These are phyloP conservation scores for Pristionchus mayeri DNA, from an alignment of 2,888 invertebrate species.

Conservation along the genomic window DNA sequence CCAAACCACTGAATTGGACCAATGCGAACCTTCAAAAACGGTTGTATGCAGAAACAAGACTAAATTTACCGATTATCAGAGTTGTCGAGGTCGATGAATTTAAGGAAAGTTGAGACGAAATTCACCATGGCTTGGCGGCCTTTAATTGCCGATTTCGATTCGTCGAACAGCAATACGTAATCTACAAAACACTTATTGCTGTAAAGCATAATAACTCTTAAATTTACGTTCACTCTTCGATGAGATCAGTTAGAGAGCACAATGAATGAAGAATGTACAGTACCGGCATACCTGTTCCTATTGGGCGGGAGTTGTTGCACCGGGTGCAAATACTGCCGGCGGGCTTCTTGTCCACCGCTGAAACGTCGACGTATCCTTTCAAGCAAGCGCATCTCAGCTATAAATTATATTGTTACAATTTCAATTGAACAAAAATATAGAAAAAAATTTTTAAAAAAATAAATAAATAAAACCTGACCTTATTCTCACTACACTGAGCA, in stretches of 20 bases:
- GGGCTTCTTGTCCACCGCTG: not conserved
- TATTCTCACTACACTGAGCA: not conserved
- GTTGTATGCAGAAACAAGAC: too few relatives aligned
- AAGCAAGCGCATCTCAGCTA: not conserved
- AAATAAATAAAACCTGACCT: not conserved
- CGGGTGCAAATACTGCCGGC: not conserved
- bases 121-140: too few relatives aligned
- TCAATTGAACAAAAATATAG: not conserved
- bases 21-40: too few relatives aligned
- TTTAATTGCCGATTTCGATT: not conserved
- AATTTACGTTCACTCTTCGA: too few relatives aligned
- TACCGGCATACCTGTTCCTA: not conserved
- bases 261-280: not conserved
- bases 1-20: too few relatives aligned
- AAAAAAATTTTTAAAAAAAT: too few relatives aligned
- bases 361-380: conserved; percentile 8
- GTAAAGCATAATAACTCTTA: too few relatives aligned
- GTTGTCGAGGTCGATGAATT: too few relatives aligned
- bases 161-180: not conserved
- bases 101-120: too few relatives aligned
- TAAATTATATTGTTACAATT: not conserved
- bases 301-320: not conserved
- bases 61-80: too few relatives aligned
- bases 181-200: not conserved
- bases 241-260: too few relatives aligned